phyloP scores from a whole-genome alignment of 2,113 vertebrate species.

The Xenotilapia longispinis region DNA sequence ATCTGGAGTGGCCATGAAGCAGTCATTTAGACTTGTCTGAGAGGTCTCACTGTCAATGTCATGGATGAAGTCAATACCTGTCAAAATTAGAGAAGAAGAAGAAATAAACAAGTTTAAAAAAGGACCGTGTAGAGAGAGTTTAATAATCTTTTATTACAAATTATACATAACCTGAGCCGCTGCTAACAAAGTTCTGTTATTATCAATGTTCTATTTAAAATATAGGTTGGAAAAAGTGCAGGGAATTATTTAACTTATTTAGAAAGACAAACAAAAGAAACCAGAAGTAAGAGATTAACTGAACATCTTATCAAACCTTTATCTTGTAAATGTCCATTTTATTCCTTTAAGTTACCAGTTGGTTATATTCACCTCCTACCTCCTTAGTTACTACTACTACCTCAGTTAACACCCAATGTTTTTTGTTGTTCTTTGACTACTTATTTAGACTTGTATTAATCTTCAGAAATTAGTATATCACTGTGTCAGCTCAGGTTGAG shows the following conservation, averaged over 20 bases:
- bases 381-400: neutral
- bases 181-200: neutral
- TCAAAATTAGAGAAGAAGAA: neutral
- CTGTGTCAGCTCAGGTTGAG: neutral
- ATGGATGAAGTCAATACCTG: slow-evolving; percentile 87
- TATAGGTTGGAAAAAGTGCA: neutral
- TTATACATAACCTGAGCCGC: neutral
- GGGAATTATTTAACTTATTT: neutral
- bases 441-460: neutral
- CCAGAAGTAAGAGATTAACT: neutral
- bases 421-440: neutral
- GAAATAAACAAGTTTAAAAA: neutral
- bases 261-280: neutral
- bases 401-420: neutral
- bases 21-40: slow-evolving; percentile 91
- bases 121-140: neutral
- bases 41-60: slow-evolving; percentile 93
- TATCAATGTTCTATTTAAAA: neutral
- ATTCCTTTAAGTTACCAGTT: neutral
- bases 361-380: neutral
- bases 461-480: neutral
- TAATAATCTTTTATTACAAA: neutral
- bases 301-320: neutral
- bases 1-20: slow-evolving; percentile 82
- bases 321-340: neutral